Conservation (phyloP, 2,113 vertebrate genomes). For the Murina feae region DNA sequence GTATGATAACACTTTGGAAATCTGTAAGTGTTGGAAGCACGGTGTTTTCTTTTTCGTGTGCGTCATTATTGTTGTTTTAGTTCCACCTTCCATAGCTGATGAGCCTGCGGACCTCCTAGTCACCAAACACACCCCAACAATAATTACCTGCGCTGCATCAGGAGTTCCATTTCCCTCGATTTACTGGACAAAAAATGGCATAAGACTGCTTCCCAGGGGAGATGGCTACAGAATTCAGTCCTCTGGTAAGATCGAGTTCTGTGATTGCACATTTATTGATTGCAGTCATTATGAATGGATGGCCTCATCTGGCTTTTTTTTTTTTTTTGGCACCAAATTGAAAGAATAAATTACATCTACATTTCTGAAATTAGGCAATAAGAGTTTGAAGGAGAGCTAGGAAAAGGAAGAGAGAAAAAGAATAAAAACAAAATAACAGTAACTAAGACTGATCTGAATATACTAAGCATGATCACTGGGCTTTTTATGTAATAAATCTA, state of each 20-base stretch:
- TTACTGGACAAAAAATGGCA: constrained; percentile 92
- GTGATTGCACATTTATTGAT: neutral
- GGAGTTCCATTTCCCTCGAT: constrained; percentile 90
- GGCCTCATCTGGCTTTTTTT: neutral
- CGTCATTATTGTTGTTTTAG: constrained; percentile 76
- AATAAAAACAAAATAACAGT: neutral
- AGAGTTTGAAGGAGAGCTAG: neutral
- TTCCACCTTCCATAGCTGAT: constrained; percentile 95
- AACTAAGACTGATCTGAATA: neutral
- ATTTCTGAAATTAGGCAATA: neutral
- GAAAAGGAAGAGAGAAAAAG: neutral
- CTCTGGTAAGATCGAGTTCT: constrained; percentile 83
- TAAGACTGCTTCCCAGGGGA: constrained; percentile 83
- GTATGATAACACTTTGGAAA: neutral
- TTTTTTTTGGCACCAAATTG: no score
- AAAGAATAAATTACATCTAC: neutral
- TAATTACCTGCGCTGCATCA: constrained; percentile 90
- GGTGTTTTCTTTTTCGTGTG: neutral
- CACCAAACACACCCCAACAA: constrained; percentile 86
- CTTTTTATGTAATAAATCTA: neutral
- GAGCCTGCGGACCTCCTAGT: constrained; percentile 90
- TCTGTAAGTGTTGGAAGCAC: neutral
- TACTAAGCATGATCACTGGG: neutral
- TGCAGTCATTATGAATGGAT: neutral
- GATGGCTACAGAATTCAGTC: constrained; percentile 87